Percentiles rank a stretch among this genome's conserved stretches.
phyloP scores from a whole-genome alignment of 2,888 invertebrate genomes.

The Ichneumon xanthorius region DNA sequence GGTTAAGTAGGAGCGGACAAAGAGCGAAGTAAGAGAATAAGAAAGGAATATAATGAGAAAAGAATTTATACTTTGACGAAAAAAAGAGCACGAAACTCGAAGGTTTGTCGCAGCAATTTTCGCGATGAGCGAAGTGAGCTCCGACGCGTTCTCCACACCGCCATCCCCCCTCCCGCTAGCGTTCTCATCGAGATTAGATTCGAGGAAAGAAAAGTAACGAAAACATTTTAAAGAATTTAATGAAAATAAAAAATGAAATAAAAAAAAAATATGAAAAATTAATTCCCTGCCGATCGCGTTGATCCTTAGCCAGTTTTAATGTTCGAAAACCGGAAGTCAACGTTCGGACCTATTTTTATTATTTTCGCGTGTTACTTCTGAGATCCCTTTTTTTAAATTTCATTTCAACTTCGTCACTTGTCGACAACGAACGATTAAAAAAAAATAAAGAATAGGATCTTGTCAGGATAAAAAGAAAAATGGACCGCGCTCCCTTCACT shows the following conservation, averaged over 20 bases:
- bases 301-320: slow-evolving; percentile 8
- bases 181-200: slow-evolving; percentile 33
- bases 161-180: slow-evolving; percentile 18
- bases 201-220: not conserved
- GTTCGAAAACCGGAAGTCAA: slow-evolving; percentile 11
- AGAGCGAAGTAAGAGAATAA: not conserved
- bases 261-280: not conserved
- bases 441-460: not conserved
- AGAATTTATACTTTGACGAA: slow-evolving; percentile 2
- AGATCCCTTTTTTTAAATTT: slow-evolving; percentile 7
- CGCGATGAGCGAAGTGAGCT: slow-evolving; percentile 15
- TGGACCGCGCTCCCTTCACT: slow-evolving; percentile 49
- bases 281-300: slow-evolving; percentile 21
- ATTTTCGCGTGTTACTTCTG: not conserved
- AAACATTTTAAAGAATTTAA: not conserved
- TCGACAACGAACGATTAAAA: slow-evolving; percentile 1
- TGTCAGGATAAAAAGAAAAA: slow-evolving; percentile 3
- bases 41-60: not conserved
- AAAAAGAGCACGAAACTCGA: not conserved
- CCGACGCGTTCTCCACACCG: slow-evolving; percentile 26
- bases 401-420: slow-evolving; percentile 44
- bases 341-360: not conserved
- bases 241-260: not conserved
- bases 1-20: not conserved
- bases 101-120: slow-evolving; percentile 32